Conservation (phyloP, 2,113 vertebrate genomes). For the Charina bottae region DNA sequence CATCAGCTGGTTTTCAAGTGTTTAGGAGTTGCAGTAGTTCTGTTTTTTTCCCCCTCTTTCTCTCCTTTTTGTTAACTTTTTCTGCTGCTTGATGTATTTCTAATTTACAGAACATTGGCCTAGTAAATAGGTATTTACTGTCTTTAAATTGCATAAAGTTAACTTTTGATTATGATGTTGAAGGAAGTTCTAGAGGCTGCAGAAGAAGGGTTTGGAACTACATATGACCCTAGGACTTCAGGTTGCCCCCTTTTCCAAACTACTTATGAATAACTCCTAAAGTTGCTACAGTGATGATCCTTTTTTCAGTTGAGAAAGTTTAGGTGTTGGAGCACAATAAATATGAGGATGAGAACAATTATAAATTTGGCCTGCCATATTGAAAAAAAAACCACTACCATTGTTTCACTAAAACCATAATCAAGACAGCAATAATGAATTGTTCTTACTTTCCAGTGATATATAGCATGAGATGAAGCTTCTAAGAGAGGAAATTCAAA, state of each 20-base stretch:
- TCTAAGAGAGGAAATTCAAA: neutral
- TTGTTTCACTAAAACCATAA: neutral
- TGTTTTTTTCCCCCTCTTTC: neutral
- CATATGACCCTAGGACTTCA: neutral
- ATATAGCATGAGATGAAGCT: neutral
- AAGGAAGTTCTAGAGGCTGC: neutral
- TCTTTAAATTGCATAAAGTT: neutral
- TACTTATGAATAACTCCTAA: neutral
- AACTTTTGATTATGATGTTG: neutral
- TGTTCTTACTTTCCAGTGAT: neutral
- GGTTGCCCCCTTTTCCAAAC: neutral
- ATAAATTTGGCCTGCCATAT: neutral
- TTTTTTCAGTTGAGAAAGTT: too few relatives aligned
- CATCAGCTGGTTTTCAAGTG: neutral
- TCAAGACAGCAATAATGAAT: neutral
- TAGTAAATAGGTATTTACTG: neutral
- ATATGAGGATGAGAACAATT: neutral
- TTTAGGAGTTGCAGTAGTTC: neutral
- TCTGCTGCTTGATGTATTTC: neutral
- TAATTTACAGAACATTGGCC: neutral
- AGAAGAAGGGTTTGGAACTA: neutral
- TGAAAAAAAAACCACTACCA: neutral
- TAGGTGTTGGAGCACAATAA: neutral
- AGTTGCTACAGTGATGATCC: neutral
- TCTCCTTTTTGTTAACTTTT: neutral